Evolutionary conservation across 2,797 vertebrate genomes (phyloP).

Genomic region (Manis javanica): DNA sequence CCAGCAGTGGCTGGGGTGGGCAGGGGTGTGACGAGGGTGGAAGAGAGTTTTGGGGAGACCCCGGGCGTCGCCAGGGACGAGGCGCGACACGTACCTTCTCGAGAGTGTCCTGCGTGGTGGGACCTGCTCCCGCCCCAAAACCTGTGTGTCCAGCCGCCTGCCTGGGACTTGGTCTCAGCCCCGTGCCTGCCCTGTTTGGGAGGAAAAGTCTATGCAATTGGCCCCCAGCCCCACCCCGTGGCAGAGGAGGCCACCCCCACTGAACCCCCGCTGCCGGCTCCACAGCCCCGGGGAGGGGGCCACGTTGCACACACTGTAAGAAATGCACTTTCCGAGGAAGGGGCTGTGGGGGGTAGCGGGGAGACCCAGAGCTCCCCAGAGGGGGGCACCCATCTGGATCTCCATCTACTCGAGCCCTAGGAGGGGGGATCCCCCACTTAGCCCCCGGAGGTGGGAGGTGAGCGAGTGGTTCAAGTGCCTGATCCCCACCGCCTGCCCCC

Average conservation of each 20-base stretch:
- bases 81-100: neutral
- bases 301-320: slow-evolving; percentile 85
- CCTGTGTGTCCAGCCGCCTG: neutral
- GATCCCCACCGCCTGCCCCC: slow-evolving; percentile 59
- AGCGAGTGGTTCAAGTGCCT: slow-evolving; percentile 70
- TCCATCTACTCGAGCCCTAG: neutral
- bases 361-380: neutral
- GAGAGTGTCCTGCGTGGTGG: neutral
- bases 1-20: neutral
- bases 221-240: slow-evolving; percentile 21
- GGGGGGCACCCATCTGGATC: neutral
- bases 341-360: neutral
- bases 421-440: neutral
- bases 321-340: slow-evolving; percentile 86
- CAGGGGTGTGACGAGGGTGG: neutral
- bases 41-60: neutral
- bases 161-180: neutral
- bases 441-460: slow-evolving; percentile 58
- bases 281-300: slow-evolving; percentile 48
- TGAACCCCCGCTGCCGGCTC: neutral
- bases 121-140: neutral
- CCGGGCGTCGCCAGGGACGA: neutral
- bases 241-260: slow-evolving; percentile 28
- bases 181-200: slow-evolving; percentile 35
- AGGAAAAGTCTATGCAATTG: slow-evolving; percentile 77